Evolutionary conservation across 2,888 invertebrate species (phyloP).

Genomic region (Drosophila mimetica): DNA sequence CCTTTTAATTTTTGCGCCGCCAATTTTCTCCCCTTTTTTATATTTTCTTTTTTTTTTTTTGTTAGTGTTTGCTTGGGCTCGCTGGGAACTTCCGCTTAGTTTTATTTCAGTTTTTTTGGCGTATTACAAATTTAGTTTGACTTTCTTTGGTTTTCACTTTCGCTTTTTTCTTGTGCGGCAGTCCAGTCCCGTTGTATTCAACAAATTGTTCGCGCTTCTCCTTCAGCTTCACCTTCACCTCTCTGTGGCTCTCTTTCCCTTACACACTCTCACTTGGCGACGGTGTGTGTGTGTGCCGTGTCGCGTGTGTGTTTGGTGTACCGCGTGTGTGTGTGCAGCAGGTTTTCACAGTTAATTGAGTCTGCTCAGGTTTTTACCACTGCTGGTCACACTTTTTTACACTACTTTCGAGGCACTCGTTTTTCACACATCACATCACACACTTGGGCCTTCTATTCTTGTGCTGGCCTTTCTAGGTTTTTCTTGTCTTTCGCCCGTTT

Average conservation of each 20-base stretch:
- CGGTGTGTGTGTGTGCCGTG: constrained; percentile 9
- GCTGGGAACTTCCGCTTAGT: constrained; percentile 49
- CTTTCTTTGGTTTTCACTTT: constrained; percentile 62
- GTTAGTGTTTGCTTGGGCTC: constrained; percentile 35
- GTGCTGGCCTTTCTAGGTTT: constrained; percentile 25
- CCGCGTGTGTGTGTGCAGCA: constrained; percentile 18
- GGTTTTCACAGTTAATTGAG: constrained; percentile 71
- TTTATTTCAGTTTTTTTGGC: constrained; percentile 47
- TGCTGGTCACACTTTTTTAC: constrained; percentile 33
- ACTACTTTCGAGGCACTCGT: constrained; percentile 26
- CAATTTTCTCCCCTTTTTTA: constrained; percentile 55
- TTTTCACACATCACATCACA: constrained; percentile 45
- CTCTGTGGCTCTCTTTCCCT: constrained; percentile 38
- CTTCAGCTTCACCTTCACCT: constrained; percentile 49
- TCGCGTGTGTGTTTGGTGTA: constrained; percentile 3
- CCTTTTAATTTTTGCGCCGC: constrained; percentile 79
- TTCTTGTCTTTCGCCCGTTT: constrained; percentile 46
- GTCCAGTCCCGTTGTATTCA: constrained; percentile 62
- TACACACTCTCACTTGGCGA: constrained; percentile 20
- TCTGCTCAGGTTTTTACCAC: constrained; percentile 40
- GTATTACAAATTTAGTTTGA: constrained; percentile 19
- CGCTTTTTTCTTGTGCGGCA: constrained; percentile 50
- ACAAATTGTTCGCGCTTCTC: constrained; percentile 73
- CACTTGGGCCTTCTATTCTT: constrained; percentile 32
- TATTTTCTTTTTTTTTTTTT: constrained; percentile 38